phyloP scores from a whole-genome alignment of 2,797 vertebrate genomes.

The Sarcoramphus papa region DNA sequence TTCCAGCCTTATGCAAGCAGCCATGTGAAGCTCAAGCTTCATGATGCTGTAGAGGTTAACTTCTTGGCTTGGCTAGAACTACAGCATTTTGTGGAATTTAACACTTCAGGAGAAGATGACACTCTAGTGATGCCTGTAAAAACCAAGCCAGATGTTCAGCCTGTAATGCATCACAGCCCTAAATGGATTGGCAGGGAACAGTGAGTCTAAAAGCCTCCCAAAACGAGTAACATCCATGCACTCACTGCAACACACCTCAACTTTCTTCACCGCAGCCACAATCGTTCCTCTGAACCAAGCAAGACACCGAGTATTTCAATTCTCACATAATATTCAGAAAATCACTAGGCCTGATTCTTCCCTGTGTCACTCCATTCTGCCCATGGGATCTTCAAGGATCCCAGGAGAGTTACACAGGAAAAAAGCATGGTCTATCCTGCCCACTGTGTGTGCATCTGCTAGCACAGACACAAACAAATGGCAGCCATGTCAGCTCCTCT shows the following conservation, averaged over 20 bases:
- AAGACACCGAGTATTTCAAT: not conserved
- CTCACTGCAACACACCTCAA: not conserved
- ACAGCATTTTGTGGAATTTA: conserved; percentile 15
- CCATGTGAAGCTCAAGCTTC: not conserved
- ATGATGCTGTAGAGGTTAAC: not conserved
- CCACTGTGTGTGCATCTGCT: not conserved
- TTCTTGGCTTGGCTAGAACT: not conserved
- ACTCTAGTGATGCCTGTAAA: not conserved
- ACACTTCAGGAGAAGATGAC: conserved; percentile 22
- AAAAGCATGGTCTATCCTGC: not conserved
- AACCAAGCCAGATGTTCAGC: conserved; percentile 26
- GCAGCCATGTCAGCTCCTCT: not conserved
- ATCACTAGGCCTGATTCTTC: not conserved
- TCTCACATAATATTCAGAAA: not conserved
- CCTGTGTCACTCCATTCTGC: not conserved
- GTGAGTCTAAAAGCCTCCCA: not conserved
- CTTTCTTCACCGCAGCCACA: not conserved
- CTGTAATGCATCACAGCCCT: not conserved
- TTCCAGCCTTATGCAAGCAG: not conserved
- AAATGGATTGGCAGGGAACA: not conserved
- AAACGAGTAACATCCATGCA: not conserved
- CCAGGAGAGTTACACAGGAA: not conserved
- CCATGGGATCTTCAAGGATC: not conserved
- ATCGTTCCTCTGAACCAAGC: not conserved
- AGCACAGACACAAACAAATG: not conserved